These are phyloP conservation scores for Schizopygopsis pylzovi DNA, from an alignment of 2,797 vertebrate genomes.

Conservation along the genomic window DNA sequence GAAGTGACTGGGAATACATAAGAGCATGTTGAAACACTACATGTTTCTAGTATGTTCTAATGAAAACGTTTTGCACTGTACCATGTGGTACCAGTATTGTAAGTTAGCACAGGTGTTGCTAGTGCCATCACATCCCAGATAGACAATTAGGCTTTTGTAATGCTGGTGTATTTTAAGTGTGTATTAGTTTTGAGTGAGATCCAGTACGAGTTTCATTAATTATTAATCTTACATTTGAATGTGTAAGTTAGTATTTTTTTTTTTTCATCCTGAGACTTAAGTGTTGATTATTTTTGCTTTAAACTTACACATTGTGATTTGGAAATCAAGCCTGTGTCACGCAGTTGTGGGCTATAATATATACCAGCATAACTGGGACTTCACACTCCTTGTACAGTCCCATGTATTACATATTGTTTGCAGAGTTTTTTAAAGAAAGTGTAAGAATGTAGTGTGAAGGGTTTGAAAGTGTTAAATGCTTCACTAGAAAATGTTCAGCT, in stretches of 20 bases:
- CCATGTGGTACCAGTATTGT: neutral
- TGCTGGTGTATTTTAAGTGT: neutral
- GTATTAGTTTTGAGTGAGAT: neutral
- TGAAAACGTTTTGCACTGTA: neutral
- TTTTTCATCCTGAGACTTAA: neutral
- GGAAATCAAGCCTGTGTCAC: neutral
- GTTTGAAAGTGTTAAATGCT: neutral
- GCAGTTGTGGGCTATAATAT: neutral
- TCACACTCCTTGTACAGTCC: neutral
- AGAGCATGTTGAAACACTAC: neutral
- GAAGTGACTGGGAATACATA: neutral
- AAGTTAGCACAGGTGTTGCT: neutral
- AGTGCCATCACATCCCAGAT: conserved; percentile 21
- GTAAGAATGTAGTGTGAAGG: neutral
- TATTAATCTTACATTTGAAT: neutral
- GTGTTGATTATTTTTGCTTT: neutral
- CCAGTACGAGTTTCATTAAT: neutral
- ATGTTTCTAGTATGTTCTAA: neutral
- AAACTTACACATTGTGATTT: neutral
- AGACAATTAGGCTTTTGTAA: neutral
- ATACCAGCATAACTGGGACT: neutral
- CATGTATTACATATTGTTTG: neutral
- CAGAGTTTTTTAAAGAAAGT: neutral
- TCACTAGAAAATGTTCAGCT: neutral
- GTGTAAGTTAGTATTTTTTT: conserved; percentile 11